These are phyloP conservation scores for Gnathonemus echidnorhynchus DNA, from an alignment of 2,113 vertebrate genomes.

Conservation along the genomic window DNA sequence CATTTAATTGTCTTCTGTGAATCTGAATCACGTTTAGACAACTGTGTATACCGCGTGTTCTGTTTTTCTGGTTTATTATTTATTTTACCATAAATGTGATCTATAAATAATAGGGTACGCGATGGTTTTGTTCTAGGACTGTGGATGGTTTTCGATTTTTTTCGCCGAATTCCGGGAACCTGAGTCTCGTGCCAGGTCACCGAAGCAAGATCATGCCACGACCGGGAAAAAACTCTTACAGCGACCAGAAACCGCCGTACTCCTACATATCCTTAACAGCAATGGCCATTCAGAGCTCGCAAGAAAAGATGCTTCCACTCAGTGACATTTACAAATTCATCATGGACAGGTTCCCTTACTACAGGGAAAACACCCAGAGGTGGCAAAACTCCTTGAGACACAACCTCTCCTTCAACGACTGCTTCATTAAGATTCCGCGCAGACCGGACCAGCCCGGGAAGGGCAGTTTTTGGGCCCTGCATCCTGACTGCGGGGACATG, in stretches of 20 bases:
- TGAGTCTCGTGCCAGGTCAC: constrained; percentile 1
- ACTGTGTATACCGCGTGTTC: background rate
- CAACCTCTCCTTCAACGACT: constrained; percentile 89
- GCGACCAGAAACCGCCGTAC: constrained; percentile 94
- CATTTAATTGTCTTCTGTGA: background rate
- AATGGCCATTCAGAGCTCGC: constrained; percentile 92
- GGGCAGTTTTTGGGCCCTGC: constrained; percentile 88
- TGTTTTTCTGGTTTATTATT: background rate
- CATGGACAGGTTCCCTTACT: constrained; percentile 89
- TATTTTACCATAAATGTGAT: background rate
- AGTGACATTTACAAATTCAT: constrained; percentile 94
- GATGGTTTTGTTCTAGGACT: background rate
- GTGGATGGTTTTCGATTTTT: constrained; percentile 11
- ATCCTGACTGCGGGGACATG: constrained; percentile 90
- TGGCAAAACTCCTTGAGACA: constrained; percentile 89
- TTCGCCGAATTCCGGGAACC: background rate
- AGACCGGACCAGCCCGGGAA: constrained; percentile 85
- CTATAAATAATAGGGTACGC: background rate
- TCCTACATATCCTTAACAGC: constrained; percentile 94
- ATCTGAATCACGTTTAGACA: background rate
- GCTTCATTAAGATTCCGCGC: constrained; percentile 87
- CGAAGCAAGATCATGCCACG: constrained; percentile 67
- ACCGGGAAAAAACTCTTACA: constrained; percentile 93
- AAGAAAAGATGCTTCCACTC: constrained; percentile 88
- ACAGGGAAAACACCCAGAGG: constrained; percentile 87